Percentiles rank a stretch among this genome's conserved stretches.
phyloP scores from a whole-genome alignment of 2,113 vertebrate genomes.

The Lethenteron camtschaticum region DNA sequence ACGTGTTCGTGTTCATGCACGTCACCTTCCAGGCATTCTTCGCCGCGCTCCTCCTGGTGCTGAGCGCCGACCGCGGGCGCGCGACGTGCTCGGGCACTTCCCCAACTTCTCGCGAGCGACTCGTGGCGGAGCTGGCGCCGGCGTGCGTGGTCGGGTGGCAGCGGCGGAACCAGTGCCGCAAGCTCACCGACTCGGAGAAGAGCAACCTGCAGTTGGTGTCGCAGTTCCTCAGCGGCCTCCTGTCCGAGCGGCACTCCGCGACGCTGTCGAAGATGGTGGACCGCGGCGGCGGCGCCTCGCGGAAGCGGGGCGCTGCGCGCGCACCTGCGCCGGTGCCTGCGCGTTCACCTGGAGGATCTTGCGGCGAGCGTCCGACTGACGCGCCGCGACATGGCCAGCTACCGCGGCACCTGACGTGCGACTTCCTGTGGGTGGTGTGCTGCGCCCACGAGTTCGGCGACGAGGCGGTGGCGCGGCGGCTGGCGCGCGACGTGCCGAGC shows the following conservation, averaged over 20 bases:
- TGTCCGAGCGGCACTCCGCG: not conserved
- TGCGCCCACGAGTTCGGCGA: constrained; percentile 3
- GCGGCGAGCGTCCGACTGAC: not conserved
- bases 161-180: not conserved
- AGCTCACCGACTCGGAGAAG: not conserved
- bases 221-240: constrained; percentile 1
- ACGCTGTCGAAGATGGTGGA: not conserved
- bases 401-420: not conserved
- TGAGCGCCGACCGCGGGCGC: constrained; percentile 10
- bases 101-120: not conserved
- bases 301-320: not conserved
- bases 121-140: too few species aligned
- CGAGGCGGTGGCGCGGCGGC: not conserved
- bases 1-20: constrained; percentile 30
- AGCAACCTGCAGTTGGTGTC: constrained; percentile 6
- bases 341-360: not conserved
- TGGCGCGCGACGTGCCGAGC: not conserved
- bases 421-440: constrained; percentile 1
- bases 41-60: constrained; percentile 29
- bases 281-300: not conserved
- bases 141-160: too few species aligned
- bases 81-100: not conserved
- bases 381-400: constrained; percentile 2
- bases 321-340: not conserved
- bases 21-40: constrained; percentile 57